Conservation (phyloP, 2,888 invertebrate species). For the Notodonta dromedarius region DNA sequence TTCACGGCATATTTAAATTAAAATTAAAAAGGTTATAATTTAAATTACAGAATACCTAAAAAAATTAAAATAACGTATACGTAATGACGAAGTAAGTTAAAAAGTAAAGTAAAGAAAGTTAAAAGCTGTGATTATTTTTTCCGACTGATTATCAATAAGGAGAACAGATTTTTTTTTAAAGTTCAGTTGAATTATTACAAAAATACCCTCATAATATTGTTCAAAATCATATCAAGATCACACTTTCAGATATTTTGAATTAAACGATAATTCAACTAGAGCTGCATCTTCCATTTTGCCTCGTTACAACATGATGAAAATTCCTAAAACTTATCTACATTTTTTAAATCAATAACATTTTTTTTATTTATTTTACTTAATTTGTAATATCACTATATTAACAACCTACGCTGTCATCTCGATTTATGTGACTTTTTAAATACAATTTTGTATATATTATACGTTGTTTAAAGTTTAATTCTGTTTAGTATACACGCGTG, state of each 20-base stretch:
- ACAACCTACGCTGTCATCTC: constrained; percentile 79
- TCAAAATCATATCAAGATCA: not conserved
- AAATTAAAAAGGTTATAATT: too few species aligned
- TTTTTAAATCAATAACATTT: constrained; percentile 80
- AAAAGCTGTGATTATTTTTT: too few species aligned
- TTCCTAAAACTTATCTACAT: constrained; percentile 75
- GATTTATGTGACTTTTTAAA: constrained; percentile 54
- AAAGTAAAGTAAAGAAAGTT: too few species aligned
- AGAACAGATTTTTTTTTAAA: not conserved
- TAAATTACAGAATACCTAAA: too few species aligned
- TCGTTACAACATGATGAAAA: constrained; percentile 77
- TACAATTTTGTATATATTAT: too few species aligned
- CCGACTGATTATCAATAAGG: not conserved
- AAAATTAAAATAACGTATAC: too few species aligned
- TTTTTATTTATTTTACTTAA: constrained; percentile 71
- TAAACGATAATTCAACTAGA: constrained; percentile 39
- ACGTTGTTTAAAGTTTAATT: too few species aligned
- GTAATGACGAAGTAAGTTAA: too few species aligned
- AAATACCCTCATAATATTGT: not conserved
- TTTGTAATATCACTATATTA: constrained; percentile 83
- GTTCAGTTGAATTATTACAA: too few species aligned
- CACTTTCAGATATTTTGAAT: not conserved
- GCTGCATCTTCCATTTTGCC: constrained; percentile 42
- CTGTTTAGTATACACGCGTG: too few species aligned
- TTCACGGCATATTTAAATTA: too few species aligned